Evolutionary conservation across 2,113 vertebrate genomes (phyloP).

Genomic region (Heptranchias perlo): DNA sequence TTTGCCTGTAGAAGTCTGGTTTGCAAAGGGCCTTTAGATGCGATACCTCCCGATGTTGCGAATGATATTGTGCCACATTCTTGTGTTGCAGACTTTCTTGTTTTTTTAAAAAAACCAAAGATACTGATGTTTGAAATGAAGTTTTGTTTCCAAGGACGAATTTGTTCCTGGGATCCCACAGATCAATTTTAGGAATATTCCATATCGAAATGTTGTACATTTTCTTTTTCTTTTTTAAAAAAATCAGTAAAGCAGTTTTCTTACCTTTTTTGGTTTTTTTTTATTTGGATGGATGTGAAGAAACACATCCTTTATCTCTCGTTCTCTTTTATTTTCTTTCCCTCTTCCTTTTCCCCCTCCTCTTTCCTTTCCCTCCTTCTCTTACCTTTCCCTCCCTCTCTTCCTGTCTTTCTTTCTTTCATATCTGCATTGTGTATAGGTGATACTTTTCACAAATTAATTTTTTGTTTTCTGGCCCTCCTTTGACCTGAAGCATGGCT

Average conservation of each 20-base stretch:
- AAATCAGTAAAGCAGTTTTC: neutral
- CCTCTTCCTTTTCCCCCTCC: neutral
- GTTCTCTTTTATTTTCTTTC: neutral
- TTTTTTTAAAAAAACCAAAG: slow-evolving; percentile 1
- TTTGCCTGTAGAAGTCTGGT: slow-evolving; percentile 12
- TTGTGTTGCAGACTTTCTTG: neutral
- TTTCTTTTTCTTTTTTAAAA: neutral
- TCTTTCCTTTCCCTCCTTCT: no score
- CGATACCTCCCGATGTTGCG: neutral
- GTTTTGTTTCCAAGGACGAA: neutral
- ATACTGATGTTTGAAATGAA: neutral
- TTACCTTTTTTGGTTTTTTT: neutral
- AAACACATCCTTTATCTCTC: neutral
- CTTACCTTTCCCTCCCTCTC: no score
- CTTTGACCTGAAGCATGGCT: no score
- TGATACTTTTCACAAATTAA: no score
- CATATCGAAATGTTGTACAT: slow-evolving; percentile 18
- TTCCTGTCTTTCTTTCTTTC: neutral
- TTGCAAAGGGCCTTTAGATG: neutral
- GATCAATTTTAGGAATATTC: neutral
- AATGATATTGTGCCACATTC: neutral
- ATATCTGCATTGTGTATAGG: no score
- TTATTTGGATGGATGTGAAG: neutral
- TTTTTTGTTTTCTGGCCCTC: no score
- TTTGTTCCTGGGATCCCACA: neutral